These are phyloP conservation scores for Oceanodroma leucorhoa DNA, from an alignment of 2,797 vertebrate genomes.

Conservation along the genomic window DNA sequence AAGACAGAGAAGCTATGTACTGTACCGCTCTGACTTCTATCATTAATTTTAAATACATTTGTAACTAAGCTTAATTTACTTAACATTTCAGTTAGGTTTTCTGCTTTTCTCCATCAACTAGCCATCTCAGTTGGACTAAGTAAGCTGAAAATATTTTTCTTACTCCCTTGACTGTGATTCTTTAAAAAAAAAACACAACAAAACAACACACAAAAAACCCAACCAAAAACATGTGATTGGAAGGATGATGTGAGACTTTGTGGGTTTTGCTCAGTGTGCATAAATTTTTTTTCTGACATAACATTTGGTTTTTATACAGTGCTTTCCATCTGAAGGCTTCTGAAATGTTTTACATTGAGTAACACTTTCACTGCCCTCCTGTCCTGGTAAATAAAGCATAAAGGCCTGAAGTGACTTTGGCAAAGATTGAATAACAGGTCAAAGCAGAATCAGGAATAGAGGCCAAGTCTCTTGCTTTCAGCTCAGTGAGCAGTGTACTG, in stretches of 20 bases:
- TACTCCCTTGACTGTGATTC: neutral
- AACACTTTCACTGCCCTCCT: neutral
- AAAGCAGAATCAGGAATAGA: neutral
- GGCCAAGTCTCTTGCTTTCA: slow-evolving; percentile 1
- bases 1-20: neutral
- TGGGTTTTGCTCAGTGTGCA: neutral
- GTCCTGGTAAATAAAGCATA: slow-evolving; percentile 17
- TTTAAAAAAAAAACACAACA: neutral
- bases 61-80: neutral
- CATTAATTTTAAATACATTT: neutral
- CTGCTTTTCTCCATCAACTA: neutral
- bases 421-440: slow-evolving; percentile 3
- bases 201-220: neutral
- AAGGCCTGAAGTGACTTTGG: slow-evolving; percentile 24
- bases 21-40: neutral
- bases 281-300: neutral
- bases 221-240: neutral
- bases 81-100: neutral
- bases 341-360: neutral
- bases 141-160: neutral
- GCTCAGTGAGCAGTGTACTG: neutral
- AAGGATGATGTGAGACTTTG: neutral
- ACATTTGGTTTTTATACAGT: neutral
- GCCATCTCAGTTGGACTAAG: neutral
- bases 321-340: neutral